phyloP scores from a whole-genome alignment of 1,140 invertebrate genomes.

The Aphaenogaster rudis region DNA sequence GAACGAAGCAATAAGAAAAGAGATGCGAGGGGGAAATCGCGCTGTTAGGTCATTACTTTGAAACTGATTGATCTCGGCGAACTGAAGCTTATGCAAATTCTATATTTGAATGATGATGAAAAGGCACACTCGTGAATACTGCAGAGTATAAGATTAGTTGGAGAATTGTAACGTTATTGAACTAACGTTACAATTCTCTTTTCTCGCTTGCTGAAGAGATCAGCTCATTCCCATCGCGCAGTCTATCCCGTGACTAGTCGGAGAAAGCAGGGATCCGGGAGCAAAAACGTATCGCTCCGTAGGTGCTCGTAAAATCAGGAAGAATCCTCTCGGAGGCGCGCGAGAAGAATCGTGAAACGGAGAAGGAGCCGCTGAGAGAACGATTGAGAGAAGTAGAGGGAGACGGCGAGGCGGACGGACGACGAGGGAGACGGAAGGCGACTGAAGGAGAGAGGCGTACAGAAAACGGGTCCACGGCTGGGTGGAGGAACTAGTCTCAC shows the following conservation, averaged over 20 bases:
- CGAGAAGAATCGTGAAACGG: conserved; percentile 47
- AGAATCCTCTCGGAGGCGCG: conserved; percentile 43
- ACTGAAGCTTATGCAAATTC: background rate
- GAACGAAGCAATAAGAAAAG: conserved; percentile 9
- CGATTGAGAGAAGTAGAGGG: conserved; percentile 55
- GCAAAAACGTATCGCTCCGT: conserved; percentile 3
- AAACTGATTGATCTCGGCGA: background rate
- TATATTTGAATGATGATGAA: conserved; percentile 3
- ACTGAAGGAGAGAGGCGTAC: conserved; percentile 64
- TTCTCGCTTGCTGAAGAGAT: background rate
- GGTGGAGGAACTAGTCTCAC: conserved; percentile 78
- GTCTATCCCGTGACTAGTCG: background rate
- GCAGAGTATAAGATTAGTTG: background rate
- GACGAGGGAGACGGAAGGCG: conserved; percentile 48
- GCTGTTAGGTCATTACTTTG: background rate
- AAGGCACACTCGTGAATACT: background rate
- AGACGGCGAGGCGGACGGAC: conserved; percentile 44
- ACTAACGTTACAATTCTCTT: background rate
- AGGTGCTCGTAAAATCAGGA: conserved; percentile 58
- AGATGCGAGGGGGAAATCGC: background rate
- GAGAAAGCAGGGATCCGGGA: background rate
- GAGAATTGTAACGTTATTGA: background rate
- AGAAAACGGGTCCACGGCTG: conserved; percentile 77
- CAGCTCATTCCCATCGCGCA: background rate
- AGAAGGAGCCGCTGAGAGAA: conserved; percentile 41